Conservation (phyloP, 1,140 invertebrate genomes). For the Diuraphis noxia region DNA sequence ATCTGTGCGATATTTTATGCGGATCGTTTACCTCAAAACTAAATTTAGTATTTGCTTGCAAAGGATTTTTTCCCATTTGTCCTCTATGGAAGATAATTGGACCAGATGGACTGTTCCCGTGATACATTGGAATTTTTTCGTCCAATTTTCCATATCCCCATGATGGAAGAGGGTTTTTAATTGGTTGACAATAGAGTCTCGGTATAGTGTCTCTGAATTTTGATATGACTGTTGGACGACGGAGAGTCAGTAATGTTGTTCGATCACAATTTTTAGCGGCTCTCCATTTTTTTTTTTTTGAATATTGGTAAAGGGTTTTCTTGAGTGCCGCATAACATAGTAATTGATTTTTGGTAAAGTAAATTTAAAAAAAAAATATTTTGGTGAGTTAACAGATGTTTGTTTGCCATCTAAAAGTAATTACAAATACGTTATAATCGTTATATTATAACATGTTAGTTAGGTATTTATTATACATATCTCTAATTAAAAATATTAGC, state of each 20-base stretch:
- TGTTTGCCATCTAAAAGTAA: background rate
- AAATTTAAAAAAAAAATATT: background rate
- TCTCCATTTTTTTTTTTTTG: conserved; percentile 29
- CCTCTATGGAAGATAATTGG: conserved; percentile 3
- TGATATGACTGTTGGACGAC: background rate
- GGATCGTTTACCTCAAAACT: background rate
- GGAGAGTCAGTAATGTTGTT: background rate
- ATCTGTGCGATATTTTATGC: background rate
- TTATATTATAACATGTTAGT: background rate
- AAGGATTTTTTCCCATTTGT: background rate
- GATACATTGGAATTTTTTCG: conserved; percentile 38
- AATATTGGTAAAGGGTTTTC: background rate
- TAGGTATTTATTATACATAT: too few relatives aligned
- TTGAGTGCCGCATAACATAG: background rate
- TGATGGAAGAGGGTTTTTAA: background rate
- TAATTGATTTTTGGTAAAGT: background rate
- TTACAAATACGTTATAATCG: background rate
- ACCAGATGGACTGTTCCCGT: background rate
- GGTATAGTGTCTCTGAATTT: background rate
- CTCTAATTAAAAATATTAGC: background rate
- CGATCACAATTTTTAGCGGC: background rate
- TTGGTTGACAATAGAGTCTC: background rate
- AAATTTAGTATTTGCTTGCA: background rate
- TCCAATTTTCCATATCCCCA: background rate
- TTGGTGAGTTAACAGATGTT: background rate